Base-by-base conservation (phyloP, 2,113 vertebrate species). In the Cichladusa arquata region DNA sequence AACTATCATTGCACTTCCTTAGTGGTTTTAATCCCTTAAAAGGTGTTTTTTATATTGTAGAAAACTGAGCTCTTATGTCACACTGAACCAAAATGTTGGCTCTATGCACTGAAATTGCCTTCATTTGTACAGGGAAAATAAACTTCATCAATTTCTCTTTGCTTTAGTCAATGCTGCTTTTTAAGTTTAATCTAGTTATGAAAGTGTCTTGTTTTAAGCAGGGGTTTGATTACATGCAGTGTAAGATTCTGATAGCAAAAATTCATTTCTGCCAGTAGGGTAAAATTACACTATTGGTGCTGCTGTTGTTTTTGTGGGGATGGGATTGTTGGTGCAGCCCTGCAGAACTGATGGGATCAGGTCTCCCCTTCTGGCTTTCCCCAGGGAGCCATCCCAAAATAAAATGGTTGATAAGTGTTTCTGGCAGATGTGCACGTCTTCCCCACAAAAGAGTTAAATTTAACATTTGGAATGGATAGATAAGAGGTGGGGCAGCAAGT, bases 241-340 rank as follows among this genome's bases (percentile, higher is more conserved):
- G 78, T 70, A 74, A 71, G 56, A 54, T 80, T 47, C 77, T 66
- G 56, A 38, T 51, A 50, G 36, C 44, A 74, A 83, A 66, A 81
- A 66, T 7, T 10, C 2, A 11, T 38, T 19, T 48, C 40, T 83
- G 29, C 22, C 26, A 25, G 48, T n/a, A 82, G 40, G 45, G 40
- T 80, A 0, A 71, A 65, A 18, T 44, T 6, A 12, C 8, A 2
- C 15, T 15, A 0, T 8, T 84, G 60, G 9, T 12, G 6, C 61
- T 83, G 64, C 77, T 50, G 19, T 28, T 81, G 16, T 44, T 74
- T 50, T 48, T 19, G 10, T 34, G 47, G 13, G 42, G 45, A 20
- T 0, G 0, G 48, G 57, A 25, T 65, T 72, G 17, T 66, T 34
- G 50, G 44, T 51, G 19, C 34, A 58, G 50, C 40, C 29, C 40